Base-by-base conservation (phyloP, 2,113 vertebrate species). In the Argyrosomus japonicus region DNA sequence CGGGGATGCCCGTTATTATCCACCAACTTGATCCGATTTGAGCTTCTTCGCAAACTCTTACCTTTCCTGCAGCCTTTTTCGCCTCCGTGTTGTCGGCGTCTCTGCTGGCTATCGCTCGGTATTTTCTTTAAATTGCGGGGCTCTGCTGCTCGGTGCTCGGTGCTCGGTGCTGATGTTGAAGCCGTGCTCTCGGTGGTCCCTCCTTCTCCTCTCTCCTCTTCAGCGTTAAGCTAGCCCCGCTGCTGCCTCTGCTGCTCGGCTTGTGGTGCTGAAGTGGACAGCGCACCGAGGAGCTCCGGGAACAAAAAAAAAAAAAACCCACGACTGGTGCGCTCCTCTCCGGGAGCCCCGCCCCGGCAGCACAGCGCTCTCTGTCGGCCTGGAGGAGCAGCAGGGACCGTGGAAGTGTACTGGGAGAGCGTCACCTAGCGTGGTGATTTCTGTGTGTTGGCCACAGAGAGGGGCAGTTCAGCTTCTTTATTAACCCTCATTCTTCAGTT, bases 241-340 rank as follows among this genome's bases (percentile, higher is more conserved):
- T 9, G 84, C 81, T 87, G 86, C 85, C 88, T 92, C 79, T 18
- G 81, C 86, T 90, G 81, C 86, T 90, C 88, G 80, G 87, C 80
- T 91, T 61, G 90, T 90, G 92, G 92, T 92, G 93, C 93, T 95
- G 93, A 92, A 95, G 93, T 94, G 95, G 95, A 95, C 95, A 95
- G 95, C 94, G 93, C 93, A 93, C 84, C 54, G 81, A 85, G 77
- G 64, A 88, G 90, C 80, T 81, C 57, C 25, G 84, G 79, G 83
- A 87, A 88, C 85, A 92, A 91, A 72, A 75, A 75, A 83, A 36
- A 36, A 3, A 29, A 29, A 29, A 14, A 21, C 47, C 61, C 27
- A 48, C 58, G 36, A 64, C 62, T 53, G 81, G 36, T 40, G 36
- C 36, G 7, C 84, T 67, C 61, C 45, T 40, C 60, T 40, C 7